Base-by-base conservation (phyloP, 2,113 vertebrate genomes). In the Cyphomyrus discorhynchus region DNA sequence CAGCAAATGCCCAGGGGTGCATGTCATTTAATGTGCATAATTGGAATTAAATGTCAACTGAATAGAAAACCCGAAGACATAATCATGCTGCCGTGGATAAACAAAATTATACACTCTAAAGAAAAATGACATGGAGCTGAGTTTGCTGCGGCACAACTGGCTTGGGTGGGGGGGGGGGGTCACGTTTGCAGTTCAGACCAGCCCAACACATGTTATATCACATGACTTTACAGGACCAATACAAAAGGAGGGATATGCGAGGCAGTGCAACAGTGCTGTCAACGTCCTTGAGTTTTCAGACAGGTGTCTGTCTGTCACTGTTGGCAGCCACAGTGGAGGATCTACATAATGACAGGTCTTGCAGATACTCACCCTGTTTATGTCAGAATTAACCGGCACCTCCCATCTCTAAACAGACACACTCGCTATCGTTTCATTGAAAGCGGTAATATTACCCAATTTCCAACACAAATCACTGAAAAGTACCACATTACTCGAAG, bases 21-120 rank as follows among this genome's bases (percentile, higher is more conserved):
- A 84, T 90, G 88, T 93, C 90, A 90, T 86, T 88, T 90, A 89
- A 77, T 90, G 74, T 91, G 90, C 86, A 92, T 93, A 93, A 93
- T 92, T 90, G 91, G 89, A 80, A 92, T 86, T 87, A 39, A 3
- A 47, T 90, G 83, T 82, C 89, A 62, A 92, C 17, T 77, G 87
- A 92, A 93, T 92, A 92, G 85, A 93, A 88, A 91, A 80, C 74
- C 35, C 74, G 15, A 80, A 27, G 74, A 80, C 74, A 80, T 80
- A 80, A 80, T 80, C 74, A 42, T 80, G 4, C 74, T 17, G 35
- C 3, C 74, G 35, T 7, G 74, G 4, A 80, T 80, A 80, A 80
- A 80, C 74, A 80, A 80, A 80, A 80, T 80, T 80, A 80, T 80
- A 80, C 35, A 19, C 74, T 80, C 6, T 19, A 42, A 42, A 80